Evolutionary conservation across 2,888 invertebrate genomes (phyloP), one percentile per base, ranked within the genome.

Genomic region (Latrodectus hesperus): DNA sequence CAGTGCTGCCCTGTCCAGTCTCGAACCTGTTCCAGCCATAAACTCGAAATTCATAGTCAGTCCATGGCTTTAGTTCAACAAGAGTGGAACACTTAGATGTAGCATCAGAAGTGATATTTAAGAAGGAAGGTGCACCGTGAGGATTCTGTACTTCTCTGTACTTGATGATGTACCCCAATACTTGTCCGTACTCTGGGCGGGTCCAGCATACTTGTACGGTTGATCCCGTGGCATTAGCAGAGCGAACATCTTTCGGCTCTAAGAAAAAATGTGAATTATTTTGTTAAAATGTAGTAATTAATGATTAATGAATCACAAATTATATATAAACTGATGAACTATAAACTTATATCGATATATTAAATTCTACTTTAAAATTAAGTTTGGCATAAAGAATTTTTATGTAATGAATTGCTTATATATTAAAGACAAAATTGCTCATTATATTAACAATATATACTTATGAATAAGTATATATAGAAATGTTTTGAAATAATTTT

Each of bases 11-110:
- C 53, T 89, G 88, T 3, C 90, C 90, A 10, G 87, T 82, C 55
- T 90, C 90, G 22, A 87, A 79, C 9, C 77, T 22, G 70, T 90
- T 90, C 90, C 90, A 90, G 14, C 87, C 90, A 64, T 89, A 89
- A 10, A 90, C 88, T 10, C 89, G 68, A 72, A 73, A 90, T 65
- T 90, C 89, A 38, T 90, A 90, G 38, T 90, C 90, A 10, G 90
- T 90, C 89, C 90, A 89, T 9, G 90, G 88, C 64, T 89, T 88
- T 0, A 90, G 75, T 10, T 85, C 87, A 9, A 83, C 84, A 8
- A 89, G 74, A 0, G 82, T 81, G 1, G 88, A 84, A 51, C 90
- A 90, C n/a, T 87, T 86, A 22, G 86, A 87, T 12, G 76, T 68
- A 14, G 86, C 82, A 52, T 83, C 82, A 9, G 89, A 79, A 17